phyloP scores from a whole-genome alignment of 2,888 invertebrate genomes.

The Ochropleura leucogaster region DNA sequence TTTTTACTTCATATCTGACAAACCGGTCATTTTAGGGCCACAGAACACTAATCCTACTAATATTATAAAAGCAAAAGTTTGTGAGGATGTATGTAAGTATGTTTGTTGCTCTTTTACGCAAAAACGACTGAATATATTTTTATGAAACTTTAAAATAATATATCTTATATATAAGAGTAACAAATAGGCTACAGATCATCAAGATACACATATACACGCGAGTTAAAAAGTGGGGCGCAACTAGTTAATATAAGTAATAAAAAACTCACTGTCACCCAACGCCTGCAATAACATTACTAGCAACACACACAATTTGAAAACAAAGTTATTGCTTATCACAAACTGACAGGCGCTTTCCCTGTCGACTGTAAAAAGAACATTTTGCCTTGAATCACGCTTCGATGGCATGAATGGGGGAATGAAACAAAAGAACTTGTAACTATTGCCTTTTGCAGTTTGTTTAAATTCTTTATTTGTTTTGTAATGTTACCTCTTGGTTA shows the following conservation, averaged over 20 bases:
- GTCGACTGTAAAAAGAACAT: conserved; percentile 57
- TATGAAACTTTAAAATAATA: no score
- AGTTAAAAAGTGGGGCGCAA: no score
- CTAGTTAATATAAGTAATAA: neutral
- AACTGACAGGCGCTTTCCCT: conserved; percentile 73
- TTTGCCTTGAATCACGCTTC: conserved; percentile 52
- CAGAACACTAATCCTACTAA: no score
- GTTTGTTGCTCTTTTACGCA: no score
- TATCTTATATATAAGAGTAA: no score
- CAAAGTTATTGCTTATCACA: conserved; percentile 72
- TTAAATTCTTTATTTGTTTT: conserved; percentile 20
- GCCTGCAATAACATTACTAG: conserved; percentile 62
- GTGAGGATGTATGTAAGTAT: no score
- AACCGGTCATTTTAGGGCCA: no score
- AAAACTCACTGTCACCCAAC: conserved; percentile 1
- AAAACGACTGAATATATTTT: no score
- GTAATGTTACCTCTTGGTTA: neutral
- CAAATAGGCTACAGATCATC: no score
- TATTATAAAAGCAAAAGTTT: no score
- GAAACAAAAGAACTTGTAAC: conserved; percentile 58
- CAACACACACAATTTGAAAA: conserved; percentile 68
- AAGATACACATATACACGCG: no score
- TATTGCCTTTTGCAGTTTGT: conserved; percentile 46
- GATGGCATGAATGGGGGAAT: conserved; percentile 53
- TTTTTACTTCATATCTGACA: no score